phyloP scores from a whole-genome alignment of 2,797 vertebrate species.

The Morelia viridis region DNA sequence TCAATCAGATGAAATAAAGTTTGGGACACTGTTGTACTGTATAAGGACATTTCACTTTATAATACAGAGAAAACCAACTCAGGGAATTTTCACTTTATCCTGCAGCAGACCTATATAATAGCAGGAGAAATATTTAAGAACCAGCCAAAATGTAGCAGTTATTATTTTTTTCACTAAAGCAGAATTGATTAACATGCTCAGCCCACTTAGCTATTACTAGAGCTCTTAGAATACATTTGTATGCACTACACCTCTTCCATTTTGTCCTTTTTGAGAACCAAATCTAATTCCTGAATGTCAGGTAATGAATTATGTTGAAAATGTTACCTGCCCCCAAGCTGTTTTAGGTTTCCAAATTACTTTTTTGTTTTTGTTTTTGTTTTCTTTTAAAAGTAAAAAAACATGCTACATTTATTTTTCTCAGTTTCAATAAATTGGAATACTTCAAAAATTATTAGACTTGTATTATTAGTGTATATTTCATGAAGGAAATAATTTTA shows the following conservation, averaged over 20 bases:
- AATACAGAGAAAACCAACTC: background rate
- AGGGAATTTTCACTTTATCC: background rate
- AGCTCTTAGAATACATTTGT: background rate
- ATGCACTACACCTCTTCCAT: background rate
- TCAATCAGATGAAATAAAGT: background rate
- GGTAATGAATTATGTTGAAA: background rate
- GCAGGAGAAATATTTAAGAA: background rate
- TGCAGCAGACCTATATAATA: background rate
- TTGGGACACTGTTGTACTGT: background rate
- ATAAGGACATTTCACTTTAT: background rate
- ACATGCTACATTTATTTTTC: background rate
- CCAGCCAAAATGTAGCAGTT: background rate
- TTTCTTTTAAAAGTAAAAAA: background rate
- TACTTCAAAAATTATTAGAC: background rate
- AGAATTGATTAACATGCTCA: background rate
- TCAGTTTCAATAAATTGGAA: background rate
- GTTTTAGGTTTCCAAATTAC: background rate
- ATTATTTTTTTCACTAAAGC: background rate
- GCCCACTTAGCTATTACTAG: background rate
- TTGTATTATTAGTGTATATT: background rate
- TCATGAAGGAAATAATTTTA: background rate
- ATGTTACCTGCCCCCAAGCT: background rate
- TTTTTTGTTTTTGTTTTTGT: background rate
- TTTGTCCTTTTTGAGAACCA: background rate
- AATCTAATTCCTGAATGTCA: background rate